Percentiles rank a stretch among this genome's conserved stretches.
These are phyloP conservation scores for Euura lappo DNA, from an alignment of 1,140 invertebrate species.

Conservation along the genomic window DNA sequence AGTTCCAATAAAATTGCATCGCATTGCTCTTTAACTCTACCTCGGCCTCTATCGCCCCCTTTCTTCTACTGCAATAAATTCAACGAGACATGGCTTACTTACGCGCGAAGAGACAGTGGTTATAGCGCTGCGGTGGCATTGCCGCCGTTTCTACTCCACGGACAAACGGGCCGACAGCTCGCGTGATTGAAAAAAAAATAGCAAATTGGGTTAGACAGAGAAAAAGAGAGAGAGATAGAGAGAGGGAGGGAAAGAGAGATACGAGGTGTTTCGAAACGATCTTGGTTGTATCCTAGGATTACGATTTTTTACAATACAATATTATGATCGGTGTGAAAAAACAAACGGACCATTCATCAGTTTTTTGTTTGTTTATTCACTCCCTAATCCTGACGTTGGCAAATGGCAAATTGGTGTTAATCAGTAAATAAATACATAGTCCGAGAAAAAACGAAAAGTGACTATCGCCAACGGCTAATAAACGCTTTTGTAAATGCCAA, in stretches of 20 bases:
- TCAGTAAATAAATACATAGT: not conserved
- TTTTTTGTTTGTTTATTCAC: too few species aligned
- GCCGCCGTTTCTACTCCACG: not conserved
- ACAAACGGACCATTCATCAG: too few species aligned
- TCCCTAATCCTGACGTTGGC: not conserved
- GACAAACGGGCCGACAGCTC: not conserved
- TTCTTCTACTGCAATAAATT: not conserved
- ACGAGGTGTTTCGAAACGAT: not conserved
- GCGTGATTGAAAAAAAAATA: not conserved
- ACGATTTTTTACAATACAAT: too few species aligned
- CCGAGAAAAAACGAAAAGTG: not conserved
- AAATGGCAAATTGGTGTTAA: slow-evolving; percentile 2
- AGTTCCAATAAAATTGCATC: not conserved
- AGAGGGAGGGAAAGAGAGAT: not conserved
- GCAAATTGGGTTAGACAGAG: not conserved
- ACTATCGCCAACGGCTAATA: not conserved
- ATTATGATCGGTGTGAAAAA: too few species aligned
- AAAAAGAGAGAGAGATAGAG: not conserved
- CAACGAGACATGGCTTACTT: not conserved
- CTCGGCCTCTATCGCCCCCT: not conserved
- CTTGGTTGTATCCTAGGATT: not conserved
- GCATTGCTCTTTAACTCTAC: not conserved
- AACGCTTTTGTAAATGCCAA: not conserved
- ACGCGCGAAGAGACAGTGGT: slow-evolving; percentile 2
- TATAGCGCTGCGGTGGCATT: not conserved